A percentile compares a stretch with the other conserved stretches of the same genome.
These are phyloP conservation scores for Heteromormyrus szaboi DNA, from an alignment of 2,797 vertebrate species.

Conservation along the genomic window DNA sequence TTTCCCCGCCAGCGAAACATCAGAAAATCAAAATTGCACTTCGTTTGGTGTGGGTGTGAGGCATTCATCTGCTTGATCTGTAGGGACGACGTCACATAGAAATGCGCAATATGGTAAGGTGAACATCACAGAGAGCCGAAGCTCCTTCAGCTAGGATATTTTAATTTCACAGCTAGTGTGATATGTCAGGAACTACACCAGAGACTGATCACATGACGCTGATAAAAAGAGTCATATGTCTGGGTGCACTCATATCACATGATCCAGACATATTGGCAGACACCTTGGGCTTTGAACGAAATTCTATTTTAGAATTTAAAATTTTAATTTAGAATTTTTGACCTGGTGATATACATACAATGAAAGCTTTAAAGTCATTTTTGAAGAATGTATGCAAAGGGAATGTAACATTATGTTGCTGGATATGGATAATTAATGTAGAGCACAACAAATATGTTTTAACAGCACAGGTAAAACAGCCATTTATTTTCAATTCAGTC, in stretches of 20 bases:
- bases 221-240: not conserved
- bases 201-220: not conserved
- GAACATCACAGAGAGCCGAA: not conserved
- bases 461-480: not conserved
- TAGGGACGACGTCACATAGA: not conserved
- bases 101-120: not conserved
- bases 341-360: not conserved
- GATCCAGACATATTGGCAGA: not conserved
- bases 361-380: not conserved
- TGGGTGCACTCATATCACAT: not conserved
- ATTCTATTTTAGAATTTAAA: not conserved
- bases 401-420: not conserved
- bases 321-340: not conserved
- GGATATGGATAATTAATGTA: not conserved
- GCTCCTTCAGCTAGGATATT: not conserved
- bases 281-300: not conserved
- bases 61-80: not conserved
- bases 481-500: not conserved
- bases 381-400: not conserved
- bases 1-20: not conserved
- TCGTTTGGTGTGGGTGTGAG: not conserved
- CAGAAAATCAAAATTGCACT: not conserved
- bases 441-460: not conserved
- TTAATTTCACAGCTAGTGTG: not conserved
- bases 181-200: not conserved